phyloP scores from a whole-genome alignment of 2,797 vertebrate species.

The Enteromius viviparus region DNA sequence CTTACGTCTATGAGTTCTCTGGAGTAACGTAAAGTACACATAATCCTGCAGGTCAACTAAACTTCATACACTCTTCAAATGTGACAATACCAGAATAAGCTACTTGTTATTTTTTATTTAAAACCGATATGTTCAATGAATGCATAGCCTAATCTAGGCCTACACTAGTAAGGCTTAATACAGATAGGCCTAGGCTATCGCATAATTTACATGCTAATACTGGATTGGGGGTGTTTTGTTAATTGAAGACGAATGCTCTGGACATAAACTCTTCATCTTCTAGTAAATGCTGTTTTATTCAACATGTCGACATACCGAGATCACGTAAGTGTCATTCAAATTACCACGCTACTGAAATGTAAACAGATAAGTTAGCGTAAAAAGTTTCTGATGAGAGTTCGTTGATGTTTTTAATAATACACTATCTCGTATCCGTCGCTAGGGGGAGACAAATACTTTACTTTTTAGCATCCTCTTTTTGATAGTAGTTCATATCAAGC shows the following conservation, averaged over 20 bases:
- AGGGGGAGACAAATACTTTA: constrained; percentile 17
- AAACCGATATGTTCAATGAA: neutral
- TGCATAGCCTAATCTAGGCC: neutral
- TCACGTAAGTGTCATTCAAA: neutral
- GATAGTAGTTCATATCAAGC: neutral
- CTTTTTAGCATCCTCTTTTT: neutral
- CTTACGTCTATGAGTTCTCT: neutral
- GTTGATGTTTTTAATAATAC: neutral
- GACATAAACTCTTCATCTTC: neutral
- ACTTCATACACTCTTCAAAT: too few species aligned
- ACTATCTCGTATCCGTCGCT: neutral
- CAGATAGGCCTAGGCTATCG: neutral
- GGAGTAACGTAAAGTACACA: neutral
- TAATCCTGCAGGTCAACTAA: neutral
- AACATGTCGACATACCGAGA: neutral
- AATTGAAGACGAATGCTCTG: neutral
- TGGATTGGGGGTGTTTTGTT: neutral
- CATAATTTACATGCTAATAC: neutral
- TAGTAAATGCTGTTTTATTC: neutral
- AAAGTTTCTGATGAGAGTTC: neutral
- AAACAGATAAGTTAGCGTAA: neutral
- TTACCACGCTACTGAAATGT: neutral
- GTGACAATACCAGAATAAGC: neutral
- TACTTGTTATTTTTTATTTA: neutral
- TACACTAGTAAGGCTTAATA: neutral